A percentile compares a stretch with the other conserved stretches of the same genome.
These are phyloP conservation scores for Lophura nycthemera DNA, from an alignment of 2,113 vertebrate species.

Conservation along the genomic window DNA sequence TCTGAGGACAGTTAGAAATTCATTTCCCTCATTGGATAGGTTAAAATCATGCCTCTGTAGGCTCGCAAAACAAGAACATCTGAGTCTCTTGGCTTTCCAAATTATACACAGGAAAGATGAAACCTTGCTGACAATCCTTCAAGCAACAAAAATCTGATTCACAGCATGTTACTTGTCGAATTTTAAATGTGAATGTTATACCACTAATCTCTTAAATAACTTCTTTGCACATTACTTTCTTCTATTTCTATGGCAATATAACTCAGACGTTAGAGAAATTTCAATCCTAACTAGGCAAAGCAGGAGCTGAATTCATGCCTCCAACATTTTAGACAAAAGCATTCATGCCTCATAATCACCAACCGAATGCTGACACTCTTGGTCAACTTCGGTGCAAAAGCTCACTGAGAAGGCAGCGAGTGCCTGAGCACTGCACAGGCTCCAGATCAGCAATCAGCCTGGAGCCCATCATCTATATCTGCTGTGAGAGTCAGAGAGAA, in stretches of 20 bases:
- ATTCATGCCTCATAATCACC: neutral
- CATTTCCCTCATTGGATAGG: neutral
- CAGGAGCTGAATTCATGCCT: neutral
- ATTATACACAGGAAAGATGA: conserved; percentile 28
- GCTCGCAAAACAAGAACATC: neutral
- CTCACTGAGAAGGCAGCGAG: neutral
- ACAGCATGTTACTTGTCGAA: conserved; percentile 62
- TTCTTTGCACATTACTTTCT: neutral
- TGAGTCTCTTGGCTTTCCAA: conserved; percentile 57
- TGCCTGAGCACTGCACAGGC: neutral
- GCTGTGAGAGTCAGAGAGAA: neutral
- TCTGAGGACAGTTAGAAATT: neutral
- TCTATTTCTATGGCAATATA: neutral
- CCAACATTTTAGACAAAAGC: neutral
- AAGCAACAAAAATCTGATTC: conserved; percentile 61
- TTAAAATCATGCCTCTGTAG: neutral
- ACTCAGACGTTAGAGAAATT: neutral
- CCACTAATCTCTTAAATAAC: conserved; percentile 2
- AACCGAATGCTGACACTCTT: neutral
- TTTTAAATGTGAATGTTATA: conserved; percentile 62
- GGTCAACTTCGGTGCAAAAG: neutral
- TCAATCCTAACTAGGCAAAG: neutral
- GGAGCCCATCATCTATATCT: neutral
- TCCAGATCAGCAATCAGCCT: neutral
- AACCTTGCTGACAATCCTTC: conserved; percentile 56